Conservation (phyloP, 2,113 vertebrate species). For the Hippocampus zosterae region DNA sequence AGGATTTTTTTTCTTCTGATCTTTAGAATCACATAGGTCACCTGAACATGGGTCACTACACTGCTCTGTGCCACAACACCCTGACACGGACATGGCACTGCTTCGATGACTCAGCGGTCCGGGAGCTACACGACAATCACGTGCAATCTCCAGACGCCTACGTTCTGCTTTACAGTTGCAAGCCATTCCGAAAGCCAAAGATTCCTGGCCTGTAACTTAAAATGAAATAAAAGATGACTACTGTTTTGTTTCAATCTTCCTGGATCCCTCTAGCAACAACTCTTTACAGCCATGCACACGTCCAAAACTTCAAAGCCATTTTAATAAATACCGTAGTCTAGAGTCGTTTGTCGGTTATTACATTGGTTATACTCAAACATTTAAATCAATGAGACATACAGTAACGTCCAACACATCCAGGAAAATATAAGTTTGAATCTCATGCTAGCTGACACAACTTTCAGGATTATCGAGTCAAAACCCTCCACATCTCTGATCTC, state of each 20-base stretch:
- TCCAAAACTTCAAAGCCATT: slow-evolving; percentile 48
- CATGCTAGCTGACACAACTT: slow-evolving; percentile 48
- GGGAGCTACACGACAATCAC: slow-evolving; percentile 60
- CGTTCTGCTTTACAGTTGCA: slow-evolving; percentile 78
- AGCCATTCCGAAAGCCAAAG: slow-evolving; percentile 59
- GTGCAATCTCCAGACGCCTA: slow-evolving; percentile 78
- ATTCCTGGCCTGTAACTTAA: slow-evolving; percentile 37
- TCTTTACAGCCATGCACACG: slow-evolving; percentile 5
- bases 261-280: background rate
- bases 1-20: background rate
- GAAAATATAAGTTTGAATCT: slow-evolving; percentile 47
- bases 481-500: slow-evolving; percentile 15
- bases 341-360: slow-evolving; percentile 61
- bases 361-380: slow-evolving; percentile 56
- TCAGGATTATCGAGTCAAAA: slow-evolving; percentile 21
- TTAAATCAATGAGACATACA: slow-evolving; percentile 48
- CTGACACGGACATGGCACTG: slow-evolving; percentile 73
- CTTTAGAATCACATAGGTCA: slow-evolving; percentile 82
- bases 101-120: slow-evolving; percentile 76
- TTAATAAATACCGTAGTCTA: slow-evolving; percentile 68
- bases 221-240: background rate
- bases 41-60: slow-evolving; percentile 84
- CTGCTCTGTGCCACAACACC: slow-evolving; percentile 76
- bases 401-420: slow-evolving; percentile 37
- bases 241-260: background rate